A percentile compares a stretch with the other conserved stretches of the same genome.
phyloP scores from a whole-genome alignment of 2,888 invertebrate genomes.

The Pseudococcus longispinus region DNA sequence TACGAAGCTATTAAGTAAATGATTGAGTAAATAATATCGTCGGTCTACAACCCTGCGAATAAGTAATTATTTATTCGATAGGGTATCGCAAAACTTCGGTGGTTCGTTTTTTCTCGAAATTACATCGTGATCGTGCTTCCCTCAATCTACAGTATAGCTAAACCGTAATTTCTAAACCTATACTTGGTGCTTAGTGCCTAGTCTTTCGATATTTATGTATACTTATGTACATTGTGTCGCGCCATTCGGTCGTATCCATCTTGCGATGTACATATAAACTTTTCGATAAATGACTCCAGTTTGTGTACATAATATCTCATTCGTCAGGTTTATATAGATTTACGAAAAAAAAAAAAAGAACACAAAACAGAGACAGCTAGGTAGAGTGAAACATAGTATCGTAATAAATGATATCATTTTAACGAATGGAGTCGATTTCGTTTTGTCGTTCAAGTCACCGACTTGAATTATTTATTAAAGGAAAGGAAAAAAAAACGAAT shows the following conservation, averaged over 20 bases:
- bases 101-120: too few species aligned
- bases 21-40: background rate
- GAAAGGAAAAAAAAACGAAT: background rate
- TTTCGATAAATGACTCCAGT: background rate
- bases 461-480: background rate
- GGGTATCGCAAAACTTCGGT: background rate
- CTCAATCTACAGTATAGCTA: too few species aligned
- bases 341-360: background rate
- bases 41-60: background rate
- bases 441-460: background rate
- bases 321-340: background rate
- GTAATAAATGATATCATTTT: background rate
- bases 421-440: background rate
- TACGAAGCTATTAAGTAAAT: background rate
- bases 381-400: background rate
- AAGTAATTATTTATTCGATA: background rate
- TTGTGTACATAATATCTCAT: background rate
- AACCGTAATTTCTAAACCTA: too few species aligned
- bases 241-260: background rate
- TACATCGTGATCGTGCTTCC: too few species aligned
- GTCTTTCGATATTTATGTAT: too few species aligned
- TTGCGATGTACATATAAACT: background rate
- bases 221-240: too few species aligned
- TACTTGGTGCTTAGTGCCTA: too few species aligned
- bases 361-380: background rate